Base-by-base conservation (phyloP, 2,797 vertebrate species). In the Acomys russatus region DNA sequence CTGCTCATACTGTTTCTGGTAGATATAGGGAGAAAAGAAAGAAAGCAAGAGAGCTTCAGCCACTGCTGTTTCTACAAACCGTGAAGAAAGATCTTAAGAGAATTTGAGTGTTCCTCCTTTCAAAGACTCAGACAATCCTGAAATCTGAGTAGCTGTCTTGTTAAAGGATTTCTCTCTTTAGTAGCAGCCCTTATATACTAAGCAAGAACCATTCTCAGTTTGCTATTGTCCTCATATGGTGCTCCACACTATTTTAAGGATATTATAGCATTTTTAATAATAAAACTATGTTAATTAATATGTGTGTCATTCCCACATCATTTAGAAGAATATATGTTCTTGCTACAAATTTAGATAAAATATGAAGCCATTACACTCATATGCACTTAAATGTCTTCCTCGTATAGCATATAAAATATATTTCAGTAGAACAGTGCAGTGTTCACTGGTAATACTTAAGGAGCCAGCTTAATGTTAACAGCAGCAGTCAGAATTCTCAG, bases 401-500 rank as follows among this genome's bases (percentile, higher is more conserved):
- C 88, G 61, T 14, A 49, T 79, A 87, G 63, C 66, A 64, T 25
- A 70, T 23, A 59, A 49, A 22, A 85, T 92, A 83, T 70, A 94
- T 82, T 96, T 94, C 33, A 82, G 73, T 74, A 84, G 90, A 92
- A 76, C 11, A 61, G 73, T 35, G 51, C 77, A 12, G 0, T 33
- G 74, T 74, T 94, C 23, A 0, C 33, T 33, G 70, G 5, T 79
- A 70, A 89, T 49, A 76, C 14, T 64, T 20, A 90, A 12, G 20
- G 33, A 78, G 49, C 51, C 82, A 51, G 70, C 64, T 92, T 95
- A 44, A 89, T 74, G 76, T 33, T 94, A 91, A 93, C 71, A 96
- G 95, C 66, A 61, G 85, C 90, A 96, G 95, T 73, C 82, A 96
- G 88, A 38, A 96, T 93, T 83, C 63, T 61, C 94, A 96, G 88